Base-by-base conservation (phyloP, 2,888 invertebrate species). In the Tholera decimalis region DNA sequence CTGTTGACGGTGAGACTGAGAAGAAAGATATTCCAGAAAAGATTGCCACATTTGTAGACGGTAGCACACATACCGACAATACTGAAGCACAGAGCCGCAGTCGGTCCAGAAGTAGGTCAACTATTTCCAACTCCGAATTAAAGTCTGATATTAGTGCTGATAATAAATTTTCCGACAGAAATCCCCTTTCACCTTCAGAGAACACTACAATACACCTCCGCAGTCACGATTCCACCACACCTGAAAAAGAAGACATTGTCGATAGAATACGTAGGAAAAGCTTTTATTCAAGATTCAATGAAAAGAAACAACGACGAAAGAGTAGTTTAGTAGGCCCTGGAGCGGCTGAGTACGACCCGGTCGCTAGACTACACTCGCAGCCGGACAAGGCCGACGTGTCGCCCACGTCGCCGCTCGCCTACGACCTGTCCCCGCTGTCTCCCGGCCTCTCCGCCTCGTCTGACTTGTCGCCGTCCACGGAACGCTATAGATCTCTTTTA, bases 201-300 rank as follows among this genome's bases (percentile, higher is more conserved):
- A 85, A 82, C 74, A 77, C 82, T 85, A 92, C 77, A 84, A 92
- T 82, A 79, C 94, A 85, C 82, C 91, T 83, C 74, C 95, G 90
- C 83, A 96, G 83, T 89, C 96, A 73, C 86, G 96, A 92, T 86
- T 88, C 94, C 26, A 90, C 90, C 33, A 91, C 94, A 13, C 95
- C 95, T 13, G 96, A 97, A 70, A 92, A 92, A 72, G 98, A 98
- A 85, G 98, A 98, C 66, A 97, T 98, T 44, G 97, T 97, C 56
- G 98, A 98, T 85, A 96, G 98, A 83, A 98, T 98, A 83, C 96
- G 98, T 80, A 96, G 98, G 35, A 98, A 98, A 89, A 98, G 98
- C 89, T 98, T 98, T 92, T 98, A 98, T 88, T 97, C 98, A 15
- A 96, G 98, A 79, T 98, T 98, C 88, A 98, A 98, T 88, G 98